phyloP scores from a whole-genome alignment of 2,113 vertebrate genomes.

The Zosterops lateralis region DNA sequence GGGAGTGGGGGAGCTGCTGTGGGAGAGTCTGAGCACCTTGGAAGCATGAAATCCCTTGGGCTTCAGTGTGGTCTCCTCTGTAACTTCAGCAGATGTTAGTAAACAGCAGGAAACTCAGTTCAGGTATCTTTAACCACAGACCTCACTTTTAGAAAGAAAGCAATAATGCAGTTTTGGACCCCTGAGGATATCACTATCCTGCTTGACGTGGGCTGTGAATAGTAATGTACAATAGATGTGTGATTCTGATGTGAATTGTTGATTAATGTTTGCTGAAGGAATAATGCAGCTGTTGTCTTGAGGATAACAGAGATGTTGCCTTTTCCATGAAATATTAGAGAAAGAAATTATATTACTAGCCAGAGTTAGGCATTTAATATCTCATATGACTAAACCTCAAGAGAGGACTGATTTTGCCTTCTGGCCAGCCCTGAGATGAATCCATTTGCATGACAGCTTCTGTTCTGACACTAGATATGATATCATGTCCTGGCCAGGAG shows the following conservation, averaged over 20 bases:
- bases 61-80: neutral
- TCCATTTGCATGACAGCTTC: neutral
- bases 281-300: neutral
- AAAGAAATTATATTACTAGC: neutral
- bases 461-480: neutral
- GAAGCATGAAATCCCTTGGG: neutral
- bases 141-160: neutral
- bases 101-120: neutral
- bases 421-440: neutral
- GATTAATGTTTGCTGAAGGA: neutral
- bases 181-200: neutral
- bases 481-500: neutral
- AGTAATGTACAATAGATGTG: neutral
- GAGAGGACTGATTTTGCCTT: neutral
- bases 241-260: neutral
- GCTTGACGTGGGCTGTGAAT: neutral
- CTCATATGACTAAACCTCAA: neutral
- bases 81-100: neutral
- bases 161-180: neutral
- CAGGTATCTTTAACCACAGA: neutral
- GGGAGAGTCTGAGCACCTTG: neutral
- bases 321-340: neutral
- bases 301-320: neutral
- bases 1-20: neutral
- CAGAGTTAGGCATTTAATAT: neutral